A percentile compares a stretch with the other conserved stretches of the same genome.
These are phyloP conservation scores for Cossypha dichroa DNA, from an alignment of 2,797 vertebrate species.

Conservation along the genomic window DNA sequence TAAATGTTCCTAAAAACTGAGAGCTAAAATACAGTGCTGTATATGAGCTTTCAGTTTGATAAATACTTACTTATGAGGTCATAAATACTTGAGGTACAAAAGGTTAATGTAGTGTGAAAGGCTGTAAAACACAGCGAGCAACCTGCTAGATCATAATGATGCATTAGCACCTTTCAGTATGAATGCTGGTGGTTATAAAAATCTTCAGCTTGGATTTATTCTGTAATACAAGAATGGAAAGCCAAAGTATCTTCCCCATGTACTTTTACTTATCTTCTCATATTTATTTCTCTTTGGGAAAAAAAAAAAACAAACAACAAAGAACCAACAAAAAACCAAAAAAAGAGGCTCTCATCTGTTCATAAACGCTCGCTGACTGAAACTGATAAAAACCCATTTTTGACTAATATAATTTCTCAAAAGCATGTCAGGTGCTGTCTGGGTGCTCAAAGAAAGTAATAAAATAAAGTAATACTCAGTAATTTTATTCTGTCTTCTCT, in stretches of 20 bases:
- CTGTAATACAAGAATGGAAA: background rate
- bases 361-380: constrained; percentile 47
- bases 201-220: constrained; percentile 49
- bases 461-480: background rate
- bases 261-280: background rate
- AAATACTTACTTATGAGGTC: constrained; percentile 83
- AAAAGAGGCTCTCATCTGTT: background rate
- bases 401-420: constrained; percentile 47
- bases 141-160: constrained; percentile 82
- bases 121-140: constrained; percentile 79
- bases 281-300: background rate
- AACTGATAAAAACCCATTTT: constrained; percentile 52
- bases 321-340: too few species aligned
- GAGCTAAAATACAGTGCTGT: constrained; percentile 64
- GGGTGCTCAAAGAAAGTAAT: background rate
- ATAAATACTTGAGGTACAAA: constrained; percentile 83
- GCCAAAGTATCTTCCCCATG: background rate
- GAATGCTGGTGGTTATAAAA: constrained; percentile 71
- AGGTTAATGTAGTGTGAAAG: constrained; percentile 86
- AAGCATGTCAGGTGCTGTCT: constrained; percentile 6
- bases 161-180: constrained; percentile 73
- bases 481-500: background rate
- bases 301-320: background rate
- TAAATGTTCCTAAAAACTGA: constrained; percentile 63
- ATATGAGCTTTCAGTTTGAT: constrained; percentile 81